phyloP scores from a whole-genome alignment of 2,888 invertebrate genomes.

The Andrena bicolor region DNA sequence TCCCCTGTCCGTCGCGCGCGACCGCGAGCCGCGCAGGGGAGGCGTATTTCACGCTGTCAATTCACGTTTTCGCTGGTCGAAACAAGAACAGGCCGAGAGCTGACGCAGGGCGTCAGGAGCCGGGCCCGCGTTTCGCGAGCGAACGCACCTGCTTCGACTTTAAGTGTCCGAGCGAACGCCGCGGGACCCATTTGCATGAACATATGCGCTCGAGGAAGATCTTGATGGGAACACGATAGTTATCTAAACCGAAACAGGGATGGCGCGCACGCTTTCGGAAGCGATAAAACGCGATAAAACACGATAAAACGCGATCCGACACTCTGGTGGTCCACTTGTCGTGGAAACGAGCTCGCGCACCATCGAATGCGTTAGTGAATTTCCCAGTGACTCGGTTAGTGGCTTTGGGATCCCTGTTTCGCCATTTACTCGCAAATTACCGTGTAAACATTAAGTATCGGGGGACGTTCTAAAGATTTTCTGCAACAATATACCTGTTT shows the following conservation, averaged over 20 bases:
- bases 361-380: not conserved
- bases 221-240: slow-evolving; percentile 65
- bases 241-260: slow-evolving; percentile 58
- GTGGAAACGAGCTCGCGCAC: not conserved
- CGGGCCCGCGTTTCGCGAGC: slow-evolving; percentile 48
- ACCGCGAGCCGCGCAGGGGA: slow-evolving; percentile 6
- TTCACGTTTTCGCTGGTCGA: slow-evolving; percentile 15
- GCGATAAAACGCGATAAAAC: slow-evolving; percentile 42
- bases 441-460: not conserved
- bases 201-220: slow-evolving; percentile 52
- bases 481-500: too few relatives aligned
- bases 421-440: not conserved
- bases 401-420: not conserved
- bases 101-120: slow-evolving; percentile 11
- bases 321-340: slow-evolving; percentile 25
- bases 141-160: slow-evolving; percentile 61
- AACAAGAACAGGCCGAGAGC: slow-evolving; percentile 11
- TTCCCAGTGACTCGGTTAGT: not conserved
- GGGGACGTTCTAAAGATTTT: too few relatives aligned
- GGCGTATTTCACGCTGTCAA: slow-evolving; percentile 47
- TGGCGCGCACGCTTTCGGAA: slow-evolving; percentile 43
- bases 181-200: slow-evolving; percentile 60
- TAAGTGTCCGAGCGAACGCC: slow-evolving; percentile 42
- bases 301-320: not conserved
- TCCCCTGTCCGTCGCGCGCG: slow-evolving; percentile 22